These are phyloP conservation scores for Enteromius anoplus DNA, from an alignment of 2,797 vertebrate species.

Conservation along the genomic window DNA sequence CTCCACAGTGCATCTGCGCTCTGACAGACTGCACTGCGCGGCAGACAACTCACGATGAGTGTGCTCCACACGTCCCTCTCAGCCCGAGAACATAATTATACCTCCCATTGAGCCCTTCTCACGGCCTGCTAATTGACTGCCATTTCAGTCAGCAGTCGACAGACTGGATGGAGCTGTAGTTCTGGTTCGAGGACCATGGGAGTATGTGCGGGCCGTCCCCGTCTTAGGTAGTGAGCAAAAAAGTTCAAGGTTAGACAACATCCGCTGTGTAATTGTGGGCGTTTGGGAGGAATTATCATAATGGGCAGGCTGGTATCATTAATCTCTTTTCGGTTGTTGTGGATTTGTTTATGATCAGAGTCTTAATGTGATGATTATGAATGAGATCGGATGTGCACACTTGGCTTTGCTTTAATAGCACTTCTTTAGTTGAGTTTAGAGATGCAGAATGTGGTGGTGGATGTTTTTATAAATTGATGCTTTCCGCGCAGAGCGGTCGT, in stretches of 20 bases:
- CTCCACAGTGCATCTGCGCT: slow-evolving; percentile 31
- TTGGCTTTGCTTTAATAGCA: slow-evolving; percentile 25
- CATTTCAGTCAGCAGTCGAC: slow-evolving; percentile 43
- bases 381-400: slow-evolving; percentile 40
- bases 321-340: slow-evolving; percentile 39
- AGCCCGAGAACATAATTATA: slow-evolving; percentile 58
- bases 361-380: slow-evolving; percentile 42
- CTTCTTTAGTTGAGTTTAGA: slow-evolving; percentile 7
- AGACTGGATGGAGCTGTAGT: slow-evolving; percentile 26
- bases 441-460: background rate
- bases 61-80: slow-evolving; percentile 39
- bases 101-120: slow-evolving; percentile 52
- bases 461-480: slow-evolving; percentile 15
- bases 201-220: slow-evolving; percentile 8
- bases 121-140: slow-evolving; percentile 56
- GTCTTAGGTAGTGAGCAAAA: slow-evolving; percentile 1
- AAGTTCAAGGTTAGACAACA: slow-evolving; percentile 51
- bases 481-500: background rate
- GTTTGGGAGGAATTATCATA: slow-evolving; percentile 39
- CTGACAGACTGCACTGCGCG: slow-evolving; percentile 27
- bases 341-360: slow-evolving; percentile 31
- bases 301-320: slow-evolving; percentile 23
- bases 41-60: slow-evolving; percentile 25
- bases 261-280: slow-evolving; percentile 16
- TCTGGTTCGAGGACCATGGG: slow-evolving; percentile 27